Conservation (phyloP, 1,140 invertebrate species). For the Drosophila parvula region DNA sequence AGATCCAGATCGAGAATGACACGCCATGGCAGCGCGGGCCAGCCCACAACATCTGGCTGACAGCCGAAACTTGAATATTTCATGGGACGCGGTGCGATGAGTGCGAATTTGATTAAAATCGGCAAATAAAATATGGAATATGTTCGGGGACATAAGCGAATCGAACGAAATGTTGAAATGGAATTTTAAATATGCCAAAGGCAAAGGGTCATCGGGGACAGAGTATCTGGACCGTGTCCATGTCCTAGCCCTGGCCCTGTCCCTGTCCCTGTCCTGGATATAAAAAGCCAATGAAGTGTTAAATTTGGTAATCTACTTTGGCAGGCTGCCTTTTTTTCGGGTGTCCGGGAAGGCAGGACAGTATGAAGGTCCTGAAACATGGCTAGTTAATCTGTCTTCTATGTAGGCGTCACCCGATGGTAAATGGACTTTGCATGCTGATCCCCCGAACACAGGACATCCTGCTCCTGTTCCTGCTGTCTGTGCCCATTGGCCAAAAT, state of each 20-base stretch:
- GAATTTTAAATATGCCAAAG: slow-evolving; percentile 56
- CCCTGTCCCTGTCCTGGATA: slow-evolving; percentile 33
- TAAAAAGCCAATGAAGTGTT: slow-evolving; percentile 70
- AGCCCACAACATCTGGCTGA: slow-evolving; percentile 54
- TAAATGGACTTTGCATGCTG: slow-evolving; percentile 57
- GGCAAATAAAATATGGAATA: slow-evolving; percentile 59
- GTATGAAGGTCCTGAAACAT: slow-evolving; percentile 16
- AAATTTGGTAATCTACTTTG: slow-evolving; percentile 75
- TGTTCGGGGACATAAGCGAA: slow-evolving; percentile 1
- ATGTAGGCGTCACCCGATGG: slow-evolving; percentile 49
- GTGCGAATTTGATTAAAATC: slow-evolving; percentile 63
- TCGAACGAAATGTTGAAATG: slow-evolving; percentile 28
- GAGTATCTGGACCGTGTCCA: slow-evolving; percentile 14
- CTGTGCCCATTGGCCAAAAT: slow-evolving; percentile 57
- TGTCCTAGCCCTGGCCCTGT: slow-evolving; percentile 26
- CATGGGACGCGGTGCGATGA: slow-evolving; percentile 51
- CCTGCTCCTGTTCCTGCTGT: slow-evolving; percentile 21
- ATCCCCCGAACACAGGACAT: slow-evolving; percentile 36
- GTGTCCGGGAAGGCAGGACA: background rate
- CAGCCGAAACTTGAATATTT: slow-evolving; percentile 65
- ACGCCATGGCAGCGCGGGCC: slow-evolving; percentile 23
- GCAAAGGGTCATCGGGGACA: slow-evolving; percentile 33
- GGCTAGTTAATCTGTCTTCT: slow-evolving; percentile 65
- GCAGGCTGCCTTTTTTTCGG: slow-evolving; percentile 25
- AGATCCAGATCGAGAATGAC: slow-evolving; percentile 31